These are phyloP conservation scores for Cryptocheilus praepositus DNA, from an alignment of 2,888 invertebrate genomes.

Conservation along the genomic window DNA sequence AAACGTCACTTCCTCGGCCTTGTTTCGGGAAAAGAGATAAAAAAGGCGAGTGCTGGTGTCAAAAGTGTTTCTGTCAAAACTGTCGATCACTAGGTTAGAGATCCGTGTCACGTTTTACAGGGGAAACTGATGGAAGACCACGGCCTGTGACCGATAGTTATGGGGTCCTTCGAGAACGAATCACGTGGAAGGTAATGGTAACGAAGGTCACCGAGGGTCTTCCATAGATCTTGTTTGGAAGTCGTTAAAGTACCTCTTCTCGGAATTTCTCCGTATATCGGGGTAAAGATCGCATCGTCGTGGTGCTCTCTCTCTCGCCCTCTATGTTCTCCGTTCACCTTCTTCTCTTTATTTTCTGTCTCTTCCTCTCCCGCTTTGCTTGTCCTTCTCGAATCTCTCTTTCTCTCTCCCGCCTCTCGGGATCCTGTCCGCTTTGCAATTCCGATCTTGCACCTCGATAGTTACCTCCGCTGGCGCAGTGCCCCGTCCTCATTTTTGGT, in stretches of 20 bases:
- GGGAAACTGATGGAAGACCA: conserved; percentile 12
- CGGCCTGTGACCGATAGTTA: conserved; percentile 27
- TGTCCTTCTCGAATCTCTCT: conserved; percentile 12
- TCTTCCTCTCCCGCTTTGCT: conserved; percentile 28
- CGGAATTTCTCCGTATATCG: conserved; percentile 71
- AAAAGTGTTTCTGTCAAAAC: too few species aligned
- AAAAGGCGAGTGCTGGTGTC: too few species aligned
- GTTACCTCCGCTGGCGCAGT: conserved; percentile 61
- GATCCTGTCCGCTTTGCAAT: conserved; percentile 72
- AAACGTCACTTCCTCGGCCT: too few species aligned
- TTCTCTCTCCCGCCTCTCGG: conserved; percentile 54
- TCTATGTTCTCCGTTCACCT: conserved; percentile 39
- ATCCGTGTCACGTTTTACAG: conserved; percentile 13
- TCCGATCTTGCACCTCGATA: conserved; percentile 74
- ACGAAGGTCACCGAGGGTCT: conserved; percentile 66
- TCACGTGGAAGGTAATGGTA: conserved; percentile 60
- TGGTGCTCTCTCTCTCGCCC: conserved; percentile 39
- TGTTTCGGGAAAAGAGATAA: too few species aligned
- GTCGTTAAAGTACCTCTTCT: conserved; percentile 73
- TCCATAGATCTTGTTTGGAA: conserved; percentile 72
- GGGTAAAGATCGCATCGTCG: conserved; percentile 66
- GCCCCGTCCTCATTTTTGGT: conserved; percentile 59
- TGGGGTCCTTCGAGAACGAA: conserved; percentile 27
- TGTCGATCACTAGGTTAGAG: too few species aligned
- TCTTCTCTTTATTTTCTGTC: conserved; percentile 25